Percentiles rank a stretch among this genome's conserved stretches.
Conservation (phyloP, 2,888 invertebrate genomes). For the Dusona sp. region DNA sequence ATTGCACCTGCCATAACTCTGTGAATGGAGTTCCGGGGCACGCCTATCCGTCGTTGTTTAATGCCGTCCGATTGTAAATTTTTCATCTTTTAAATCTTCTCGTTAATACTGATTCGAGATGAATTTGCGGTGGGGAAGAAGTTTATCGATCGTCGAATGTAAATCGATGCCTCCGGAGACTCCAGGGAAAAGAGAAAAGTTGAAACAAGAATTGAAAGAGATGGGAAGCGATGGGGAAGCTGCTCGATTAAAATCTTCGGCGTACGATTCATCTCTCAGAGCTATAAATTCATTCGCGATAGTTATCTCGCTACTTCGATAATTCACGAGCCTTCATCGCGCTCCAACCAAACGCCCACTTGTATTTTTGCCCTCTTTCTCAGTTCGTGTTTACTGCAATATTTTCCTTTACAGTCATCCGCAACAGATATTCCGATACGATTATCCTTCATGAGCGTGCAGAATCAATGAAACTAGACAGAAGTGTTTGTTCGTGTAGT, state of each 20-base stretch:
- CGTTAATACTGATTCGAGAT: conserved; percentile 18
- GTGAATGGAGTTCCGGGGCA: conserved; percentile 50
- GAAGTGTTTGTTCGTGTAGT: background rate
- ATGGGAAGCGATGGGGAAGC: conserved; percentile 1
- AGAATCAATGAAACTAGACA: conserved; percentile 17
- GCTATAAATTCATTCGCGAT: conserved; percentile 59
- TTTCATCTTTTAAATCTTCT: conserved; percentile 9
- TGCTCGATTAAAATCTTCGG: conserved; percentile 34
- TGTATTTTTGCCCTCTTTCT: conserved; percentile 2
- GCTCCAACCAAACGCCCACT: conserved; percentile 11
- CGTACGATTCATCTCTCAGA: conserved; percentile 40
- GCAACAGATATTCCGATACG: background rate
- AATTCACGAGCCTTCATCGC: conserved; percentile 44
- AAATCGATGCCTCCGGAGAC: conserved; percentile 18
- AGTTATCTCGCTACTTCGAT: conserved; percentile 13
- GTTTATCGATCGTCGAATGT: conserved; percentile 11
- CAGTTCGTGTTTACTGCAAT: background rate
- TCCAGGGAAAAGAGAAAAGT: conserved; percentile 2
- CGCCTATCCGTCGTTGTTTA: conserved; percentile 28
- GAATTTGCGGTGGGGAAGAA: background rate
- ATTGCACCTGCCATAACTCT: conserved; percentile 57
- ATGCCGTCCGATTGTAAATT: conserved; percentile 22
- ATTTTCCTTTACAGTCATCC: conserved; percentile 13
- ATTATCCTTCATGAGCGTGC: background rate
- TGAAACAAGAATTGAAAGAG: background rate